phyloP scores from a whole-genome alignment of 1,140 invertebrate genomes.

The Drosophila triauraria region DNA sequence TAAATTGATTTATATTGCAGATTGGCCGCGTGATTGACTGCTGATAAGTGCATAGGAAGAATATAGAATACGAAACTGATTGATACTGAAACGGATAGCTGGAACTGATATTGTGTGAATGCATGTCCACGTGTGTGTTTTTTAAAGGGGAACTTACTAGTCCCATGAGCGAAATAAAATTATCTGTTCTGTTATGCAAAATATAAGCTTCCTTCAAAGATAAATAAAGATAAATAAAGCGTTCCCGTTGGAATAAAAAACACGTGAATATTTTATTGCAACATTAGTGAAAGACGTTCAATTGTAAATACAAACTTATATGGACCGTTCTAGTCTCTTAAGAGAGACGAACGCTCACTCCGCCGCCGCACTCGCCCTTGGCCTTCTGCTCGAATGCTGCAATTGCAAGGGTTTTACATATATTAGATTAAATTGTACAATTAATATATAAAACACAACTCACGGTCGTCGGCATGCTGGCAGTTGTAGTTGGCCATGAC shows the following conservation, averaged over 20 bases:
- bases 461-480: conserved; percentile 77
- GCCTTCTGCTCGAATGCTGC: conserved; percentile 71
- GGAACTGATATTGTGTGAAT: conserved; percentile 49
- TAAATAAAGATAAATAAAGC: conserved; percentile 24
- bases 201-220: conserved; percentile 15
- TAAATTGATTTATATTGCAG: conserved; percentile 21
- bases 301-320: neutral
- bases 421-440: neutral
- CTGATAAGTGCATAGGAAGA: conserved; percentile 37
- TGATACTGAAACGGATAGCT: conserved; percentile 14
- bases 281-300: conserved; percentile 5
- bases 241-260: conserved; percentile 51
- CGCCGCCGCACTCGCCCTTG: conserved; percentile 76
- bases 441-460: conserved; percentile 18
- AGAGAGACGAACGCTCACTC: conserved; percentile 79
- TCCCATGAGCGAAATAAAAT: conserved; percentile 38
- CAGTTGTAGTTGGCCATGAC: conserved; percentile 82
- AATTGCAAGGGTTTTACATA: conserved; percentile 19
- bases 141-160: conserved; percentile 10
- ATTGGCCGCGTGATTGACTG: conserved; percentile 50
- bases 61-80: conserved; percentile 25
- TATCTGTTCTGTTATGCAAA: conserved; percentile 48
- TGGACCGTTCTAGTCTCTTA: conserved; percentile 22
- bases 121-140: conserved; percentile 33
- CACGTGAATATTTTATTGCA: conserved; percentile 35